Percentiles rank a stretch among this genome's conserved stretches.
Evolutionary conservation across 2,113 vertebrate species (phyloP).

Genomic region (Anhinga rufa): DNA sequence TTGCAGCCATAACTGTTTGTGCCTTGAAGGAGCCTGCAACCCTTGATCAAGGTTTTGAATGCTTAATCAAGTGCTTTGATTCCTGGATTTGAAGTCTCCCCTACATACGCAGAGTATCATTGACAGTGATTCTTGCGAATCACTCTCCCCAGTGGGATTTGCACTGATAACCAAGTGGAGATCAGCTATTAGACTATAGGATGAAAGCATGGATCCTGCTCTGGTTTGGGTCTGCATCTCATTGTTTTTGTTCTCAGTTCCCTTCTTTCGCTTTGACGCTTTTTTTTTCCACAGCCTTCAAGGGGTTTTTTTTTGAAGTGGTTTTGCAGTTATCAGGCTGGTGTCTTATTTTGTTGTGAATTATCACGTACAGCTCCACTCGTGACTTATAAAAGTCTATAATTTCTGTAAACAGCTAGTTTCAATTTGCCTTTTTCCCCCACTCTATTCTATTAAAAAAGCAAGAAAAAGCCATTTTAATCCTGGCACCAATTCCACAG

Average conservation of each 20-base stretch:
- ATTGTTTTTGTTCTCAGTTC: conserved; percentile 27
- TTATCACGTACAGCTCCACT: background rate
- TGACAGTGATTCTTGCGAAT: background rate
- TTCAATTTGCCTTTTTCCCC: background rate
- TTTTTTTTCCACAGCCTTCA: background rate
- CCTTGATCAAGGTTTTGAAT: rapidly evolving
- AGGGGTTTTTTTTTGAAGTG: conserved; percentile 55
- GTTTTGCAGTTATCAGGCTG: background rate
- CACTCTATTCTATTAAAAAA: background rate
- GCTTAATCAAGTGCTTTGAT: background rate
- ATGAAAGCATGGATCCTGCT: background rate
- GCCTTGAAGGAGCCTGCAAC: background rate
- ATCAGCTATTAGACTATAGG: rapidly evolving
- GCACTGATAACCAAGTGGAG: no score
- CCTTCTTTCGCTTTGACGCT: background rate
- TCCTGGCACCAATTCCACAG: background rate
- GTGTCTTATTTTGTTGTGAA: background rate
- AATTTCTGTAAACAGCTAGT: background rate
- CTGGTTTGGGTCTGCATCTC: background rate
- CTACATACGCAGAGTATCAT: rapidly evolving
- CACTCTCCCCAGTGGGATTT: background rate
- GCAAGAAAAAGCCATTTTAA: background rate
- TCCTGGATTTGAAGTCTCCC: background rate
- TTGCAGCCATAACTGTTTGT: rapidly evolving
- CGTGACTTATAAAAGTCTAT: background rate